These are phyloP conservation scores for Phaethornis superciliosus DNA, from an alignment of 2,113 vertebrate genomes.

Conservation along the genomic window DNA sequence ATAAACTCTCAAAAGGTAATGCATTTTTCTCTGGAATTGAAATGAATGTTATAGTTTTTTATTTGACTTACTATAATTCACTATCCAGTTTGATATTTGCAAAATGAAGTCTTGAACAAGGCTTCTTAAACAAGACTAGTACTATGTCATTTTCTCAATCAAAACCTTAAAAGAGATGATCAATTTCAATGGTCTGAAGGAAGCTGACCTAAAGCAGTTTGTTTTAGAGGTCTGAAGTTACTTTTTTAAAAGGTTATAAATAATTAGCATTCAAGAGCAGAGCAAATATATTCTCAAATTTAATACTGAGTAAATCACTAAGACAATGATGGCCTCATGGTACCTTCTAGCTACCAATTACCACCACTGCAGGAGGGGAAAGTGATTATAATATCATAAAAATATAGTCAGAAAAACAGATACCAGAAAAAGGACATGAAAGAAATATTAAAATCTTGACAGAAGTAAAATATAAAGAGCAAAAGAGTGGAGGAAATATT, in stretches of 20 bases:
- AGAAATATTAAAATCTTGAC: background rate
- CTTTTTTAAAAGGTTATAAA: background rate
- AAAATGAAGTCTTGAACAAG: background rate
- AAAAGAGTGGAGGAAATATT: background rate
- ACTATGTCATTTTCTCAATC: background rate
- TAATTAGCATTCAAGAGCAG: background rate
- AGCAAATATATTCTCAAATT: background rate
- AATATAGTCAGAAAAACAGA: background rate
- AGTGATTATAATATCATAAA: background rate
- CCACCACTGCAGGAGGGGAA: background rate
- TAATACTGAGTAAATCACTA: background rate
- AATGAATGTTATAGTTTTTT: background rate
- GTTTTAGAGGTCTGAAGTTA: background rate
- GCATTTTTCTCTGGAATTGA: background rate
- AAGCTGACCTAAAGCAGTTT: background rate
- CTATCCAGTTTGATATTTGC: background rate
- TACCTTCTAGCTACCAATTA: background rate
- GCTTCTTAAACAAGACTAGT: background rate
- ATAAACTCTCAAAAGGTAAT: background rate
- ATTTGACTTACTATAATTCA: background rate
- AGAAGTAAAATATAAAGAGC: background rate
- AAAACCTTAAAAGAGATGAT: background rate
- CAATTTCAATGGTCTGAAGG: background rate
- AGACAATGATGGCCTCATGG: background rate
- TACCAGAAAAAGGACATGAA: background rate